These are phyloP conservation scores for Aphrocallistes beatrix DNA, from an alignment of 37 sponge, comb jelly and placozoan genomes.

Conservation along the genomic window DNA sequence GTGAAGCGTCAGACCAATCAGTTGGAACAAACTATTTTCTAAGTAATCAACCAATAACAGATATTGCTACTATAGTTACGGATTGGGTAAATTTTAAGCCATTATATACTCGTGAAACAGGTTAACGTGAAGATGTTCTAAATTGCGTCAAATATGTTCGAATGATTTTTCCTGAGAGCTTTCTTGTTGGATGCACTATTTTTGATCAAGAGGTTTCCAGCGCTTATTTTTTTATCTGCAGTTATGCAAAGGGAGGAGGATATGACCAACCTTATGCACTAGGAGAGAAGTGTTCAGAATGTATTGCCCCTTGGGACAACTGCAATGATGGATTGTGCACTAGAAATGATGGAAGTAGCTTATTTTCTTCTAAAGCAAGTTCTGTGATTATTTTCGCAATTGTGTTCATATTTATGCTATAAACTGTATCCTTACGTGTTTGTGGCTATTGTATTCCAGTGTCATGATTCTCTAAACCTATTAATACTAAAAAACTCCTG, in stretches of 20 bases:
- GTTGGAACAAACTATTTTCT: background rate
- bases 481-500: too few relatives aligned
- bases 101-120: background rate
- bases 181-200: background rate
- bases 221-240: too few relatives aligned
- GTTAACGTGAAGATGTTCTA: background rate
- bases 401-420: too few relatives aligned
- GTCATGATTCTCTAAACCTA: too few relatives aligned
- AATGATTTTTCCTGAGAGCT: background rate
- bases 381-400: too few relatives aligned
- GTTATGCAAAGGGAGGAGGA: too few relatives aligned
- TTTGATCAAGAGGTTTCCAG: background rate
- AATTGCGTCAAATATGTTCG: background rate
- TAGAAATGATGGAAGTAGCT: background rate
- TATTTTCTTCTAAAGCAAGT: too few relatives aligned
- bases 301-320: background rate
- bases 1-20: background rate
- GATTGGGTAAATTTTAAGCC: background rate
- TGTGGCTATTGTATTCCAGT: too few relatives aligned
- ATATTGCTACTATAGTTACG: background rate
- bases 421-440: too few relatives aligned
- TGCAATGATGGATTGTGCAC: background rate
- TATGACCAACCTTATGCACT: background rate
- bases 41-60: background rate
- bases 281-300: background rate